These are phyloP conservation scores for Ametastegia equiseti DNA, from an alignment of 2,888 invertebrate species.

Conservation along the genomic window DNA sequence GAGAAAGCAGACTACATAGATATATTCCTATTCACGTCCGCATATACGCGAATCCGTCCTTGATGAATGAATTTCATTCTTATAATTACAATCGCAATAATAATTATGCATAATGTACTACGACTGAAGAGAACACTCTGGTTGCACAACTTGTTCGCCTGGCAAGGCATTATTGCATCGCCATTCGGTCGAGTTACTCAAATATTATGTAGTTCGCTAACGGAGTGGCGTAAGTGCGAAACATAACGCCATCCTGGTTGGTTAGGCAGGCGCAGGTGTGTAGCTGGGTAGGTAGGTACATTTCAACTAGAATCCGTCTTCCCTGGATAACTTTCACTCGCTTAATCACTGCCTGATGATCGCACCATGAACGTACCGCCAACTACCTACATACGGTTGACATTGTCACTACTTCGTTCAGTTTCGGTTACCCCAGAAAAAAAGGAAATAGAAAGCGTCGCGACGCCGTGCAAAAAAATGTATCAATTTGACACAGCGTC, in stretches of 20 bases:
- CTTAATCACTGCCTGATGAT: background rate
- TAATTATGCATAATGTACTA: too few relatives aligned
- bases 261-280: background rate
- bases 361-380: too few relatives aligned
- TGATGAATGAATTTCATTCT: conserved; percentile 8
- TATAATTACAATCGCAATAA: background rate
- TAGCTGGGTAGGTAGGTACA: too few relatives aligned
- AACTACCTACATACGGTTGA: background rate
- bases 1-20: conserved; percentile 32
- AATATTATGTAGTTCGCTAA: background rate
- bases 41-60: background rate
- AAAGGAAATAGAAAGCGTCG: background rate
- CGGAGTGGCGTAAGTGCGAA: background rate
- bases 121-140: background rate
- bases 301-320: background rate
- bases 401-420: background rate
- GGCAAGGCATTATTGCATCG: background rate
- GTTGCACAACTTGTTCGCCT: background rate
- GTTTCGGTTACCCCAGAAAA: background rate
- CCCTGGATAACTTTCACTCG: conserved; percentile 11
- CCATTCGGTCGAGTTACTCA: background rate
- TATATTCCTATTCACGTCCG: too few relatives aligned
- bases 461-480: background rate
- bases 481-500: background rate
- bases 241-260: background rate